Evolutionary conservation across 2,888 invertebrate species (phyloP).

Genomic region (Caenorhabditis doughertyi): DNA sequence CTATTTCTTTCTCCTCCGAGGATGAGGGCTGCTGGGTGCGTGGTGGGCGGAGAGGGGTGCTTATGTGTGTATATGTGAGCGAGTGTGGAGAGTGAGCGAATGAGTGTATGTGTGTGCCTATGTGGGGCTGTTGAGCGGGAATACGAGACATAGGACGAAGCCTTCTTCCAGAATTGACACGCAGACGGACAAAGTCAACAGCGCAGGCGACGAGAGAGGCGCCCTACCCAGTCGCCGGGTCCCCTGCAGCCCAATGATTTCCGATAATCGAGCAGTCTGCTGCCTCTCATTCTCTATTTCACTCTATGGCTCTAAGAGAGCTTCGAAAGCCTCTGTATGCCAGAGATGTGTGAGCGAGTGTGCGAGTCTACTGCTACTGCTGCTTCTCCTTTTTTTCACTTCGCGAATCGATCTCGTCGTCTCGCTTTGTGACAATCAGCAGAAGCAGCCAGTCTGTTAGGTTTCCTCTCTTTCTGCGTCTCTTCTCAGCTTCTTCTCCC

Average conservation of each 20-base stretch:
- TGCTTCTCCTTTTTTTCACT: constrained; percentile 22
- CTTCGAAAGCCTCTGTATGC: constrained; percentile 11
- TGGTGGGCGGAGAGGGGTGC: constrained; percentile 50
- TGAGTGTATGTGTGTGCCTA: constrained; percentile 11
- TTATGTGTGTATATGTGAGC: constrained; percentile 51
- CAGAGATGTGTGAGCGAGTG: constrained; percentile 33
- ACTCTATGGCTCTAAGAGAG: constrained; percentile 33
- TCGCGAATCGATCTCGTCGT: constrained; percentile 47
- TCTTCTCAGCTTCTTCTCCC: constrained; percentile 37
- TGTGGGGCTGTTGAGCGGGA: constrained; percentile 25
- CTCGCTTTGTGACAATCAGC: constrained; percentile 52
- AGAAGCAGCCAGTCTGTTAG: neutral
- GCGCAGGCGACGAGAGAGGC: constrained; percentile 43
- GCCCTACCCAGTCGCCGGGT: constrained; percentile 40
- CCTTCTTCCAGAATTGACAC: constrained; percentile 31
- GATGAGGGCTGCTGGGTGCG: constrained; percentile 42
- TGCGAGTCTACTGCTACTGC: constrained; percentile 27
- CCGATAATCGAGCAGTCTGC: constrained; percentile 68
- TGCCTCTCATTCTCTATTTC: constrained; percentile 35
- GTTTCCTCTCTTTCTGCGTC: constrained; percentile 31
- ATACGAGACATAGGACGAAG: constrained; percentile 10
- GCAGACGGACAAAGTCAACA: constrained; percentile 56
- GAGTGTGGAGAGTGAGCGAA: constrained; percentile 43
- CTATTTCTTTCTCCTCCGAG: constrained; percentile 20
- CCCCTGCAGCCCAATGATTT: constrained; percentile 70